Evolutionary conservation across 2,888 invertebrate genomes (phyloP).

Genomic region (Trissolcus brochymenae): DNA sequence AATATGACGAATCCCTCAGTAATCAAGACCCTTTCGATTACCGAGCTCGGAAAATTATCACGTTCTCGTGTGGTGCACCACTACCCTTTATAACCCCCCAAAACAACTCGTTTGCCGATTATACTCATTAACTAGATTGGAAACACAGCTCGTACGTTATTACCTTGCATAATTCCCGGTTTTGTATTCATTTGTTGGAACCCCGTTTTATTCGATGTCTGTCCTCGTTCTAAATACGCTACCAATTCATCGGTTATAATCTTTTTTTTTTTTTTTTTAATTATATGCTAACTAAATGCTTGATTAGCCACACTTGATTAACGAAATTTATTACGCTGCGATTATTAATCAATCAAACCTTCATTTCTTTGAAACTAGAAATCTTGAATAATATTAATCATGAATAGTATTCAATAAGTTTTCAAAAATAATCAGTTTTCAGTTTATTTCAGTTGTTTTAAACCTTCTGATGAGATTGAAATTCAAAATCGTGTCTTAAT

Average conservation of each 20-base stretch:
- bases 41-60: constrained; percentile 43
- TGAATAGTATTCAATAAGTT: no score
- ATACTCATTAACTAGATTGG: constrained; percentile 70
- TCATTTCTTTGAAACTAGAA: no score
- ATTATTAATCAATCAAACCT: no score
- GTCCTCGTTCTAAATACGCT: not conserved
- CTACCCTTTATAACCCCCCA: constrained; percentile 43
- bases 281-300: not conserved
- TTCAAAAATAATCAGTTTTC: no score
- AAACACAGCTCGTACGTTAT: constrained; percentile 61
- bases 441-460: no score
- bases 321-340: not conserved
- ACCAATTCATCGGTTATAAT: not conserved
- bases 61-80: constrained; percentile 40
- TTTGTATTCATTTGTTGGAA: constrained; percentile 61
- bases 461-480: no score
- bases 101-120: constrained; percentile 60
- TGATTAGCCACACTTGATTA: not conserved
- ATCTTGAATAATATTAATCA: no score
- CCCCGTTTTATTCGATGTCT: constrained; percentile 54
- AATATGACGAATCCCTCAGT: constrained; percentile 16
- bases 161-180: constrained; percentile 60
- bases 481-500: no score
- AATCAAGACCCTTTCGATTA: constrained; percentile 34
- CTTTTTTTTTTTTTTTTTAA: not conserved